phyloP scores from a whole-genome alignment of 2,888 invertebrate genomes.

The Drosophila antonietae region DNA sequence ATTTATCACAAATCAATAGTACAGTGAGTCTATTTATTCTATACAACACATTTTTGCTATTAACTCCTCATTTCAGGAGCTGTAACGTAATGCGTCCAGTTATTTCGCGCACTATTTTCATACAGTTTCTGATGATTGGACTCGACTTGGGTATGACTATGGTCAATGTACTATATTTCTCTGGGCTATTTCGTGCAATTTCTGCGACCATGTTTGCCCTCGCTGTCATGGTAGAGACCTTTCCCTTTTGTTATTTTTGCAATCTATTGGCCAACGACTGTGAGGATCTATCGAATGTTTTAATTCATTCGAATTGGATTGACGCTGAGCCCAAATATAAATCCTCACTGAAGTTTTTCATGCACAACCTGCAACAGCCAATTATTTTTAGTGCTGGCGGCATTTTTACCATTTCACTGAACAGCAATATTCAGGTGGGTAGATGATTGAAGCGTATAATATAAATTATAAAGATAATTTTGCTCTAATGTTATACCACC shows the following conservation, averaged over 20 bases:
- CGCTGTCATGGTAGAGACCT: slow-evolving; percentile 45
- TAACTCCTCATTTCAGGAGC: background rate
- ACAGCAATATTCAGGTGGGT: slow-evolving; percentile 54
- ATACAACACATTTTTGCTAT: background rate
- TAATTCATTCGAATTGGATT: slow-evolving; percentile 38
- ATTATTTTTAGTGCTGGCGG: slow-evolving; percentile 41
- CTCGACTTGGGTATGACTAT: slow-evolving; percentile 40
- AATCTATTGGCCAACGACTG: slow-evolving; percentile 50
- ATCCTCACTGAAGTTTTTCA: slow-evolving; percentile 29
- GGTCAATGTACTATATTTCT: slow-evolving; percentile 45
- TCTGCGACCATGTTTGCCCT: slow-evolving; percentile 47
- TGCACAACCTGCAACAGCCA: slow-evolving; percentile 34
- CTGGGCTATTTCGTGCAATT: slow-evolving; percentile 36
- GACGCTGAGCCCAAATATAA: slow-evolving; percentile 34
- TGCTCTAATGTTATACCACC: background rate
- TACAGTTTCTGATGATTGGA: slow-evolving; percentile 57
- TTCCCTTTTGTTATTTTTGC: slow-evolving; percentile 68
- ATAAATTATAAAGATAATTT: no score
- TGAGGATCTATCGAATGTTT: slow-evolving; percentile 27
- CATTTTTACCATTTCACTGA: slow-evolving; percentile 40
- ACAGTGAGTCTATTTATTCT: slow-evolving; percentile 22
- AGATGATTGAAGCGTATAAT: background rate
- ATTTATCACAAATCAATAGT: slow-evolving; percentile 51
- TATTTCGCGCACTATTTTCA: slow-evolving; percentile 37
- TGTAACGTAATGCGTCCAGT: slow-evolving; percentile 23